phyloP scores from a whole-genome alignment of 2,113 vertebrate species.

The Trichomycterus rosablanca region DNA sequence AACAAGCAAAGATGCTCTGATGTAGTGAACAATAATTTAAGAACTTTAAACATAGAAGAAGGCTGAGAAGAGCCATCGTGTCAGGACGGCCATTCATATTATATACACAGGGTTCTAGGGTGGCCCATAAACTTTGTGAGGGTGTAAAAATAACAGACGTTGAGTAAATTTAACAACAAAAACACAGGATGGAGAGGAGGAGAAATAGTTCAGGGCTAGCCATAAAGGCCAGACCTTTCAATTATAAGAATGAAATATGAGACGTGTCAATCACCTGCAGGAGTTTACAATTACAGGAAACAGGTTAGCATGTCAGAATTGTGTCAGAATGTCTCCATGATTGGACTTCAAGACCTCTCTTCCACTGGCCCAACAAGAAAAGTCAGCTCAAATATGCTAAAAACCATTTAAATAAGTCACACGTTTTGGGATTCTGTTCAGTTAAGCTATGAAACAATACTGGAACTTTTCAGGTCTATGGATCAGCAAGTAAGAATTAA shows the following conservation, averaged over 20 bases:
- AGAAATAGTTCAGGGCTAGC: slow-evolving; percentile 46
- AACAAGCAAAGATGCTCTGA: slow-evolving; percentile 15
- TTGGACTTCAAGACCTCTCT: no score
- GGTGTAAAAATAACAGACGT: slow-evolving; percentile 50
- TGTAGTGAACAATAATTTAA: no score
- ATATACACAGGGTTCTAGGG: slow-evolving; percentile 34
- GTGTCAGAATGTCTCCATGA: no score
- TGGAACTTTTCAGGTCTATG: no score
- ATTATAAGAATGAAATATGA: slow-evolving; percentile 50
- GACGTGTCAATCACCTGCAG: slow-evolving; percentile 57
- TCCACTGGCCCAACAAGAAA: no score
- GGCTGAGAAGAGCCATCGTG: no score
- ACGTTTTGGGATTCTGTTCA: no score
- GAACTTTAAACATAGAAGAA: no score
- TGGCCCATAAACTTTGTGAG: slow-evolving; percentile 56
- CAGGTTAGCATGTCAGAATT: slow-evolving; percentile 3
- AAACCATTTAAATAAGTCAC: no score
- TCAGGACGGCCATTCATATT: slow-evolving; percentile 14
- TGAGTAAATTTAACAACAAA: slow-evolving; percentile 42
- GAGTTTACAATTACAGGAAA: slow-evolving; percentile 26
- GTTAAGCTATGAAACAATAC: no score
- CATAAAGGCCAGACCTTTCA: slow-evolving; percentile 53
- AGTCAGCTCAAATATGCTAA: no score
- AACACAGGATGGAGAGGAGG: slow-evolving; percentile 41
- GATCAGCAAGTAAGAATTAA: no score